Percentiles rank a stretch among this genome's conserved stretches.
Evolutionary conservation across 2,888 invertebrate genomes (phyloP).

Genomic region (Parelbella ahira): DNA sequence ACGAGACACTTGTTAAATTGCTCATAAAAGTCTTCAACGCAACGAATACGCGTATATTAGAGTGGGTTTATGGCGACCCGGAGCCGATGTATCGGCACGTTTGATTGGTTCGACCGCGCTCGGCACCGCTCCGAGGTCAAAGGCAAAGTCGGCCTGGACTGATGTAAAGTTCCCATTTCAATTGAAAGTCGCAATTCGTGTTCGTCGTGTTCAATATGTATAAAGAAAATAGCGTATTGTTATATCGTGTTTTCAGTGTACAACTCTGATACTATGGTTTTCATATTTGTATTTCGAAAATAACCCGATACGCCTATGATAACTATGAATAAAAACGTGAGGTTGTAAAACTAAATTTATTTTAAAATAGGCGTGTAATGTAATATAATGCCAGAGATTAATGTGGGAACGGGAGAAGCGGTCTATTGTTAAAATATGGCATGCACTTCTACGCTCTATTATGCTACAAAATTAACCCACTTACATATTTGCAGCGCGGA

Average conservation of each 20-base stretch:
- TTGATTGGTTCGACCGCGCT: conserved; percentile 43
- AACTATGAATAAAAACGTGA: not conserved
- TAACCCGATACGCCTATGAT: no score
- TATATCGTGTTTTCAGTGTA: no score
- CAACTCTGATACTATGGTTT: no score
- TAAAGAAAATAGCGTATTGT: no score
- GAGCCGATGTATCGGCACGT: conserved; percentile 41
- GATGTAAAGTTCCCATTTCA: no score
- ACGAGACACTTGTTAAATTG: conserved; percentile 72
- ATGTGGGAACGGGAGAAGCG: conserved; percentile 42
- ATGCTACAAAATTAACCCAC: no score
- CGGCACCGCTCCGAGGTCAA: conserved; percentile 30
- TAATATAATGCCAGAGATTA: conserved; percentile 38
- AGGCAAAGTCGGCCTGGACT: conserved; percentile 9
- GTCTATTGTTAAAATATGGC: conserved; percentile 12
- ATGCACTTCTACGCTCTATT: conserved; percentile 12
- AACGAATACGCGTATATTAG: conserved; percentile 65
- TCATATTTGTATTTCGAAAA: no score
- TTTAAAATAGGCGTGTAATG: conserved; percentile 49
- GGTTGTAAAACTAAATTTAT: conserved; percentile 35
- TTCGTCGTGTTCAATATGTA: no score
- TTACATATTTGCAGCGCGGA: no score
- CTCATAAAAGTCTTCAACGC: conserved; percentile 70
- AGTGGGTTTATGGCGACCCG: conserved; percentile 53
- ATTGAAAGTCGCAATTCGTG: no score